Evolutionary conservation across 2,797 vertebrate species (phyloP), one percentile per base, ranked within the genome.

Genomic region (Allenopithecus nigroviridis): DNA sequence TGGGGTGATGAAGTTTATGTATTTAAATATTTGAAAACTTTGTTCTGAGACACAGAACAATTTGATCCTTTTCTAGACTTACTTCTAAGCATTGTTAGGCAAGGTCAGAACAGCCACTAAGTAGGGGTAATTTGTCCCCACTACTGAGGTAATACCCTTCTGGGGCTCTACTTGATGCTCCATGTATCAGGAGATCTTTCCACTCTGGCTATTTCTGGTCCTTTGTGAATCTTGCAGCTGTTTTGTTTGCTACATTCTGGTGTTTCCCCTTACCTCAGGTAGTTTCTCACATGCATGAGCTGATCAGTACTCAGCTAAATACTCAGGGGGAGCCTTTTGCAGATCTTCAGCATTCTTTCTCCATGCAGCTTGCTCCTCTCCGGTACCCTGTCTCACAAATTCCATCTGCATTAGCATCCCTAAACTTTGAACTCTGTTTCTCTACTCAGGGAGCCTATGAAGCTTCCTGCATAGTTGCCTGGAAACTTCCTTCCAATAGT

Each of bases 11-110:
- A 79, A 94, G 19, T 85, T 74, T 91, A 28, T 36, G 14, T 41
- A 43, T 76, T 90, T 78, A 96, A 55, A 86, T 89, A 94, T 50
- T 16, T 72, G 41, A 85, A 39, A 72, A 79, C 46, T 92, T 91
- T 76, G 14, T 89, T 93, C 57, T 88, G 61, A 93, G 85, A 93
- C 11, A 22, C 8, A 53, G 76, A 93, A 90, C 36, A 41, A 59
- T 89, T 78, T 84, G 46, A 79, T 21, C 16, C 26, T 76, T 80
- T 80, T 46, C 28, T n/a, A 53, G 33, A 80, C 8, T 85, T 55
- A 72, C 22, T 81, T 96, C 94, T 70, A 41, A 59, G 64, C 28
- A 43, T 46, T 68, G 1, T 61, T 84, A 50, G 46, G 55, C 33
- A 90, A 19, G 41, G 93, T 68, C 50, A 84, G 43, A 94, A 72